Conservation (phyloP, 1,140 invertebrate species). For the Tribolium madens region DNA sequence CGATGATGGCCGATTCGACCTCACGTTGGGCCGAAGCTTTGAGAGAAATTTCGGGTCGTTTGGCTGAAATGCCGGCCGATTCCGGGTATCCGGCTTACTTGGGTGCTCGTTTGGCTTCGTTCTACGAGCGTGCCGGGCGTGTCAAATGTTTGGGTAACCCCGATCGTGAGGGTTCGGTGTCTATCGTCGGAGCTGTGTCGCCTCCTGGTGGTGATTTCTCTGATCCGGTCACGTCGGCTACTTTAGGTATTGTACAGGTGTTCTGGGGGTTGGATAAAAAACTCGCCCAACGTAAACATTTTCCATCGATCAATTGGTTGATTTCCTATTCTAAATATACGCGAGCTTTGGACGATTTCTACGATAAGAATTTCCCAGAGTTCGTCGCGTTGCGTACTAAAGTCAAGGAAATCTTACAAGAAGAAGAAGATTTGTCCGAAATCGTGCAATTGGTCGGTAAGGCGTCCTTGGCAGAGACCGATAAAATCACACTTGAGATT, state of each 20-base stretch:
- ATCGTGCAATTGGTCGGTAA: conserved; percentile 99
- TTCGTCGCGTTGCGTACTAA: conserved; percentile 96
- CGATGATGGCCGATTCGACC: conserved; percentile 99
- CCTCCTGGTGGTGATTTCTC: conserved; percentile 99
- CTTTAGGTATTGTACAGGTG: conserved; percentile 97
- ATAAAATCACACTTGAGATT: conserved; percentile 99
- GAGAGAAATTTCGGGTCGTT: conserved; percentile 98
- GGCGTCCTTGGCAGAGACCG: conserved; percentile 97
- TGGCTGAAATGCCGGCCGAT: conserved; percentile 99
- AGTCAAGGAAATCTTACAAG: conserved; percentile 93
- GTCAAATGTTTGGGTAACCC: conserved; percentile 99
- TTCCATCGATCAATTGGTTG: conserved; percentile 99
- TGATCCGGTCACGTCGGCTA: conserved; percentile 99
- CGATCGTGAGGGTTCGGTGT: conserved; percentile 97
- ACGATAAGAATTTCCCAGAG: conserved; percentile 98
- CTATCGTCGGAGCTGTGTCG: conserved; percentile 99
- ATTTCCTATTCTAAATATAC: conserved; percentile 99
- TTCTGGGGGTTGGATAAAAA: conserved; percentile 99
- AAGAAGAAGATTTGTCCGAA: conserved; percentile 99
- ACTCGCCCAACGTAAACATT: conserved; percentile 98
- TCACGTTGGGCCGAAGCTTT: conserved; percentile 99
- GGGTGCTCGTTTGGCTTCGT: conserved; percentile 96
- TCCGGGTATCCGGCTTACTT: conserved; percentile 99
- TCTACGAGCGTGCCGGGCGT: conserved; percentile 98
- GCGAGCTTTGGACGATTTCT: conserved; percentile 98